Evolutionary conservation across 2,888 invertebrate genomes (phyloP), one percentile per base, ranked within the genome.

Genomic region (Neoitamus cyanurus): DNA sequence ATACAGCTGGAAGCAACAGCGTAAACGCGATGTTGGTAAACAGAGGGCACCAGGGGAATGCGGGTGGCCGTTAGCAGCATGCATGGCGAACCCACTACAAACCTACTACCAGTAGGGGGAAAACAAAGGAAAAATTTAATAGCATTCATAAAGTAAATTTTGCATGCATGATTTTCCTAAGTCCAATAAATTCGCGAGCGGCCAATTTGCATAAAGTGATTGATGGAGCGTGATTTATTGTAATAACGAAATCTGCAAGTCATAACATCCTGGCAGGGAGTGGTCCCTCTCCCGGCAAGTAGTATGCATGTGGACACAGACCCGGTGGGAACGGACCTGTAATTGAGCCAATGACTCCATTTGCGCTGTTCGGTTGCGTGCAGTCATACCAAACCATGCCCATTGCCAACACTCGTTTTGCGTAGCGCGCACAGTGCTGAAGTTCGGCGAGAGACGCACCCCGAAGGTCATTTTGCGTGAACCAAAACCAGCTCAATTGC

Each of bases 141-240:
- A 28, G 13, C 75, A 48, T 78, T 78, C 78, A 78, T 78, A 48
- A 78, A 78, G 37, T 78, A 31, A 15, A 78, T 78, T 48, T 58
- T 25, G 30, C 28, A 78, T 78, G 78, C 78, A 78, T 58, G 78
- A 58, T 48, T 78, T 48, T 31, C 31, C 78, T 48, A 78, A 78
- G 78, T 48, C 78, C 78, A 78, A 78, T 78, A 78, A 78, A 78
- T 78, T 78, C 78, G 78, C 46, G 78, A 78, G 48, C 78, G 31
- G 31, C 37, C 28, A 48, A 78, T 78, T 78, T 78, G 30, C 78
- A 78, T 78, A 78, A 78, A 78, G 58, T 78, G 78, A 78, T 78
- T 78, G 78, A 78, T 78, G 78, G 58, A 28, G 78, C 78, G 58
- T 46, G 78, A 78, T 78, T 78, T 78, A 78, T 78, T 78, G 78